Conservation (phyloP, 1,140 invertebrate species). For the Heliconius hermathena region DNA sequence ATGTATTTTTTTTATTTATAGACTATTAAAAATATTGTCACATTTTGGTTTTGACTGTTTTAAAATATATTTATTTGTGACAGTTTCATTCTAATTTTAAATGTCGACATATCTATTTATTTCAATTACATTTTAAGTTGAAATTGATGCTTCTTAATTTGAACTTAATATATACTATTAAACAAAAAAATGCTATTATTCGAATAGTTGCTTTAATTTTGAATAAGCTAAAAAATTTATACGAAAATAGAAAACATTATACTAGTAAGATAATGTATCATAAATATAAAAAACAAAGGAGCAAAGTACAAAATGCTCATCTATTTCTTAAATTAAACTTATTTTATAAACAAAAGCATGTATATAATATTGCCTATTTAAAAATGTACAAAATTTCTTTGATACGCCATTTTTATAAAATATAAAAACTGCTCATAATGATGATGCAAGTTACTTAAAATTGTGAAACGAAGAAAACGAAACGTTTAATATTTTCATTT, state of each 20-base stretch:
- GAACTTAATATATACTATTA: not conserved
- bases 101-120: not conserved
- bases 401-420: not conserved
- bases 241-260: not conserved
- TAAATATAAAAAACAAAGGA: not conserved
- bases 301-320: not conserved
- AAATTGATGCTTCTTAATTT: not conserved
- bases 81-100: not conserved
- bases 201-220: not conserved
- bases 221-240: not conserved
- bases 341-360: not conserved
- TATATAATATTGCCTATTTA: not conserved
- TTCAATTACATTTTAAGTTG: not conserved
- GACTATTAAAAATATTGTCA: not conserved
- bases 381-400: not conserved
- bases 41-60: not conserved
- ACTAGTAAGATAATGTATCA: not conserved
- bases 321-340: not conserved
- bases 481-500: no score
- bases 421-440: not conserved
- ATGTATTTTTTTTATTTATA: not conserved
- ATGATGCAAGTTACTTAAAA: no score
- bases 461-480: no score
- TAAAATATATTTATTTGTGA: not conserved
- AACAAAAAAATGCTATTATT: not conserved